Evolutionary conservation across 2,888 invertebrate species (phyloP).

Genomic region (Dolichomitus sp.): DNA sequence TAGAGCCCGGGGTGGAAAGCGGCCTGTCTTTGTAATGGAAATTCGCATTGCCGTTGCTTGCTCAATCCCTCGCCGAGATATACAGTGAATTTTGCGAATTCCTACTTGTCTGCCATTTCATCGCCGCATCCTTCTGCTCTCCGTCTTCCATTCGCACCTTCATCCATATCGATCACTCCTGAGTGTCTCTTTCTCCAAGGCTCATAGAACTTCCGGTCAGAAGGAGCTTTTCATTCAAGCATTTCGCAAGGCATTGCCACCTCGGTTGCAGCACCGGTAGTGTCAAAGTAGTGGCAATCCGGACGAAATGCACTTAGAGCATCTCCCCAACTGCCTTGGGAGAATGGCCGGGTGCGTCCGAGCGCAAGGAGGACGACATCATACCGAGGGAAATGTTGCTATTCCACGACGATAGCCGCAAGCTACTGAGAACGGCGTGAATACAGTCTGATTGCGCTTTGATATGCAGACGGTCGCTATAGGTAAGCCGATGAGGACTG

Average conservation of each 20-base stretch:
- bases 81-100: slow-evolving; percentile 42
- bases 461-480: slow-evolving; percentile 38
- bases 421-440: slow-evolving; percentile 16
- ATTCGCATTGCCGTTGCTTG: slow-evolving; percentile 64
- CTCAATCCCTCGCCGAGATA: slow-evolving; percentile 11
- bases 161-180: slow-evolving; percentile 45
- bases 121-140: slow-evolving; percentile 7
- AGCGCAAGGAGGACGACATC: slow-evolving; percentile 17
- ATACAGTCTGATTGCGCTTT: slow-evolving; percentile 65
- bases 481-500: neutral
- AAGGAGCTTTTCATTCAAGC: slow-evolving; percentile 10
- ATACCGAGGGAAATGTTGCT: neutral
- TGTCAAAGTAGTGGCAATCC: slow-evolving; percentile 31
- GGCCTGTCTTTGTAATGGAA: slow-evolving; percentile 78
- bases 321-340: slow-evolving; percentile 2
- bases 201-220: slow-evolving; percentile 24
- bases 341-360: slow-evolving; percentile 13
- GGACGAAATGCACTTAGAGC: neutral
- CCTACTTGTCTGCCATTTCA: slow-evolving; percentile 40
- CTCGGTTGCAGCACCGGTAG: neutral
- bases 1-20: slow-evolving; percentile 61
- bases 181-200: slow-evolving; percentile 1
- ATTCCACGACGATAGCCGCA: slow-evolving; percentile 6
- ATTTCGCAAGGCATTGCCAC: slow-evolving; percentile 18
- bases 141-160: slow-evolving; percentile 38